Evolutionary conservation across 2,797 vertebrate species (phyloP).

Genomic region (Anabas testudineus): DNA sequence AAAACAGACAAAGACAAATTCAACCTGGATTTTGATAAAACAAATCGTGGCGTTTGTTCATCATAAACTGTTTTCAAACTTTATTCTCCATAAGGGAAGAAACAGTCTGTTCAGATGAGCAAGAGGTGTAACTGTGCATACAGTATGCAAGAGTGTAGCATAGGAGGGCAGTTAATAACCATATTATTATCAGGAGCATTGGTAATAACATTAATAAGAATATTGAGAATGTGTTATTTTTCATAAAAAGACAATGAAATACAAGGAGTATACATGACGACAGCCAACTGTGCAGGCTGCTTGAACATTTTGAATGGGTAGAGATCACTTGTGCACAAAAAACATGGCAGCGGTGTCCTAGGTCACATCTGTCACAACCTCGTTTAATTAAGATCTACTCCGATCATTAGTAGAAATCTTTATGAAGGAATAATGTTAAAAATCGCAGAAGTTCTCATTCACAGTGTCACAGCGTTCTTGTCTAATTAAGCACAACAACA

Average conservation of each 20-base stretch:
- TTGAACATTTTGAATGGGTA: slow-evolving; percentile 55
- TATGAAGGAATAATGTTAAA: background rate
- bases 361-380: slow-evolving; percentile 43
- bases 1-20: too few relatives aligned
- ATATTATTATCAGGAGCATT: slow-evolving; percentile 73
- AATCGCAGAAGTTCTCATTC: background rate
- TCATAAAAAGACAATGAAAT: slow-evolving; percentile 78
- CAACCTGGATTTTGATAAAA: background rate
- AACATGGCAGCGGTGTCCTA: slow-evolving; percentile 58
- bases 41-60: background rate
- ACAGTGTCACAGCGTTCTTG: background rate
- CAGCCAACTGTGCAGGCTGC: slow-evolving; percentile 48
- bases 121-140: slow-evolving; percentile 79
- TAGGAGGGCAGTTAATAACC: slow-evolving; percentile 75
- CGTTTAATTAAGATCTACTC: background rate
- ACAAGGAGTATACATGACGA: slow-evolving; percentile 74
- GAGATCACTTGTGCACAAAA: slow-evolving; percentile 51
- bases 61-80: slow-evolving; percentile 73
- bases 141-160: slow-evolving; percentile 79
- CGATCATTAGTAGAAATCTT: background rate
- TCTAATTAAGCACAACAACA: background rate
- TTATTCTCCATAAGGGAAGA: slow-evolving; percentile 82
- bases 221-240: slow-evolving; percentile 76
- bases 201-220: slow-evolving; percentile 76
- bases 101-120: slow-evolving; percentile 81